These are phyloP conservation scores for Microplitis mediator DNA, from an alignment of 1,140 invertebrate genomes.

Conservation along the genomic window DNA sequence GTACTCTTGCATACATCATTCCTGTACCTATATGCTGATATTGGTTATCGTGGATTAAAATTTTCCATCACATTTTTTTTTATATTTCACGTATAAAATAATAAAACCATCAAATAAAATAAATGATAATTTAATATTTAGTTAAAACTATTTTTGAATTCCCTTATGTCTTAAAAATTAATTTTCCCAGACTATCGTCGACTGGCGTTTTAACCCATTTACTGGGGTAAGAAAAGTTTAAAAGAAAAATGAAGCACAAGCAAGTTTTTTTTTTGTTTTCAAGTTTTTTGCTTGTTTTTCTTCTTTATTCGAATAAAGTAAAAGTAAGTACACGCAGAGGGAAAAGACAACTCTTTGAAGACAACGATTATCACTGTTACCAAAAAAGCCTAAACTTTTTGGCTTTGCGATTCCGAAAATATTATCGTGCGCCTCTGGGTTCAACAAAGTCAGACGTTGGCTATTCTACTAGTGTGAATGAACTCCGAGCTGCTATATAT, in stretches of 20 bases:
- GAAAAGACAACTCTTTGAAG: constrained; percentile 1
- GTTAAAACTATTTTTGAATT: neutral
- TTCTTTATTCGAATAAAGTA: no score
- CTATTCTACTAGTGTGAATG: constrained; percentile 45
- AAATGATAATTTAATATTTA: no score
- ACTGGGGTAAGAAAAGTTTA: neutral
- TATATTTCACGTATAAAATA: no score
- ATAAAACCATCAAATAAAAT: no score
- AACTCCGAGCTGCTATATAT: constrained; percentile 39
- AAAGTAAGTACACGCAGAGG: neutral
- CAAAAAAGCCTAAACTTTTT: constrained; percentile 35
- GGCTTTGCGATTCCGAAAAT: constrained; percentile 37
- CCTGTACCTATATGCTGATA: no score
- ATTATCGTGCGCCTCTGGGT: constrained; percentile 37
- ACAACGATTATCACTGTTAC: constrained; percentile 5
- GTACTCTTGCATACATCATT: no score
- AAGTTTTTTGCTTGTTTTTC: no score
- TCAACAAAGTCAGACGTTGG: constrained; percentile 11
- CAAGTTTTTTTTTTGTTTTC: neutral
- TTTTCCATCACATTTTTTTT: no score
- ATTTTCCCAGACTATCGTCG: neutral
- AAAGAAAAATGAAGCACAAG: constrained; percentile 12
- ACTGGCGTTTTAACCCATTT: neutral
- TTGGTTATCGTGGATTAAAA: no score
- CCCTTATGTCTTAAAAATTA: neutral